Conservation (phyloP, 2,113 vertebrate genomes). For the Diadophis punctatus region DNA sequence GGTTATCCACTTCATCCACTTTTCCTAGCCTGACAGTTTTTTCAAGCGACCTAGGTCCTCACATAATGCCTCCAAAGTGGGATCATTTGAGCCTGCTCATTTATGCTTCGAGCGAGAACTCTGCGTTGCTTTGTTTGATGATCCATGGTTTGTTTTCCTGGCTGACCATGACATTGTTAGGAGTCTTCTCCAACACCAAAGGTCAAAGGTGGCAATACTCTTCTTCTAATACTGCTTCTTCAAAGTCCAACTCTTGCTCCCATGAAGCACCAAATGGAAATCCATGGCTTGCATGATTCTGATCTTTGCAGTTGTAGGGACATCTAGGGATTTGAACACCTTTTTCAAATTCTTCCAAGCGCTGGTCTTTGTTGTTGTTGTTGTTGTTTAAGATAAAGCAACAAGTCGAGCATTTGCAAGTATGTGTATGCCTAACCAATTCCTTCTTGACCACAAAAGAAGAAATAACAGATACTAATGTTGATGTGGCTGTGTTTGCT, state of each 20-base stretch:
- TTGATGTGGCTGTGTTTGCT: background rate
- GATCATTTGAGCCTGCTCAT: background rate
- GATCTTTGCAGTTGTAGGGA: background rate
- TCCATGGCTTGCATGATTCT: background rate
- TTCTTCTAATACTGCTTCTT: background rate
- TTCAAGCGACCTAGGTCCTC: background rate
- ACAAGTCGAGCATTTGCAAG: background rate
- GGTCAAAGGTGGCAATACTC: background rate
- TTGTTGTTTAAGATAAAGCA: background rate
- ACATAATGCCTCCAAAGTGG: background rate
- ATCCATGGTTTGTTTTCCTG: background rate
- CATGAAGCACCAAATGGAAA: background rate
- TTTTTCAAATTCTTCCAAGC: background rate
- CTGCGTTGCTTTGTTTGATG: background rate
- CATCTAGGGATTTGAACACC: background rate
- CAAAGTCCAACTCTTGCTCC: background rate
- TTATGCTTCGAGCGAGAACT: background rate
- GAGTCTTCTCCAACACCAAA: background rate
- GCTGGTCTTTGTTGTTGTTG: background rate
- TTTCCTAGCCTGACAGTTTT: background rate
- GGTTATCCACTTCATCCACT: background rate
- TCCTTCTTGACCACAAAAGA: background rate
- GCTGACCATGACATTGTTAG: background rate
- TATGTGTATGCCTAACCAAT: background rate
- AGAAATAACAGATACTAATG: background rate